phyloP scores from a whole-genome alignment of 1,140 invertebrate species.

The Neocloeon triangulifer region DNA sequence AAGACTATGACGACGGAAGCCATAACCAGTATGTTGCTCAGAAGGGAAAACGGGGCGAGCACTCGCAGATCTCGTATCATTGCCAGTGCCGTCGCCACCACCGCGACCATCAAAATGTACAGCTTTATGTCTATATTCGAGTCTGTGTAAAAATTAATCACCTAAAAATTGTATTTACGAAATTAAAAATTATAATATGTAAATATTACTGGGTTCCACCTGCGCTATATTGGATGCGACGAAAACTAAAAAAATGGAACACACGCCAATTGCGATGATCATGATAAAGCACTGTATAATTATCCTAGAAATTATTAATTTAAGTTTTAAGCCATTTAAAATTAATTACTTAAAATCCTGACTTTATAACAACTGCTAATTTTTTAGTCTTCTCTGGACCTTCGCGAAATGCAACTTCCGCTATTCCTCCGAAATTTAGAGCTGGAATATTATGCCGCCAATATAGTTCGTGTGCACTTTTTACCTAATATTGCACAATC shows the following conservation, averaged over 20 bases:
- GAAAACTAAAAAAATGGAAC: conserved; percentile 74
- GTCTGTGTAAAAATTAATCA: conserved; percentile 24
- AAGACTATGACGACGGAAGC: conserved; percentile 8
- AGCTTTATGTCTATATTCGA: conserved; percentile 17
- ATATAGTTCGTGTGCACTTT: conserved; percentile 58
- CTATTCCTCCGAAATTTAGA: conserved; percentile 58
- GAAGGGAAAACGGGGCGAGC: conserved; percentile 44
- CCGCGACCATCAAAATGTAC: conserved; percentile 21
- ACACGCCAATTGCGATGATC: conserved; percentile 69
- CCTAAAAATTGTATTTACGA: too few species aligned
- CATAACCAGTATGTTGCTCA: conserved; percentile 12
- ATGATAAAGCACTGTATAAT: too few species aligned
- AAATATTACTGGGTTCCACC: too few species aligned
- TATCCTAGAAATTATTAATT: too few species aligned
- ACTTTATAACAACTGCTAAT: conserved; percentile 17
- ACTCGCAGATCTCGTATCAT: conserved; percentile 35
- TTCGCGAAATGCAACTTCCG: conserved; percentile 40
- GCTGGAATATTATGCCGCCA: conserved; percentile 34
- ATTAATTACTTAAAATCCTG: too few species aligned
- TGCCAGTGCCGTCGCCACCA: conserved; percentile 31
- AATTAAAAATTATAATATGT: too few species aligned
- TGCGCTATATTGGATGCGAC: conserved; percentile 45
- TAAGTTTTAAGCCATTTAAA: too few species aligned
- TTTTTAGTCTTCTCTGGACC: conserved; percentile 38
- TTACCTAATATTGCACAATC: conserved; percentile 20